Evolutionary conservation across 2,888 invertebrate species (phyloP), one percentile per base, ranked within the genome.

Genomic region (Caenorhabditis sp.): DNA sequence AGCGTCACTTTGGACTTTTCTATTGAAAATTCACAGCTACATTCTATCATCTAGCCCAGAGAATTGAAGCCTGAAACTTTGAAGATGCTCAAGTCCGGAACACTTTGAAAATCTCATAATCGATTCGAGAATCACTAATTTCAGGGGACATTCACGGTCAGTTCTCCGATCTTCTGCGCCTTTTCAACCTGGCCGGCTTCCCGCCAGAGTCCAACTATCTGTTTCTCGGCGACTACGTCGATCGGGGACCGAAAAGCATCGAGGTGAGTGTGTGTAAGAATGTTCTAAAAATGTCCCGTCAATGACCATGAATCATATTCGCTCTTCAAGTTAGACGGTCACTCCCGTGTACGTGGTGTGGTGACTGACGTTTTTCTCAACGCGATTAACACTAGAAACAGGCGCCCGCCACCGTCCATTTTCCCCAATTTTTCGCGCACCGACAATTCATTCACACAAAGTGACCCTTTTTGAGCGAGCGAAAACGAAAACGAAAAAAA

Each of bases 131-230:
- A 22, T 15, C 32, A 15, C 32, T 24, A 11, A 39, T 22, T 78
- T 6, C 77, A 83, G 87, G 87, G 56, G 87, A 87, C 70, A 85
- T 87, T 35, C 87, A 87, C 66, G 87, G 87, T 15, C 87, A 87
- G 56, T 87, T 78, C 76, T 68, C 83, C 9, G 83, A 84, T 55
- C 79, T 84, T 17, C 74, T 84, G 35, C 76, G 84, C 13, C 76
- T 84, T 2, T 84, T 84, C 80, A 77, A 77, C 20, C 76, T 84
- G 13, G 77, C 80, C 70, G 84, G 84, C 17, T 84, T 76, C 43
- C 84, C 84, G 22, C 84, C 84, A 59, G 83, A 83, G 52, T 79
- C 81, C 24, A 83, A 83, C 63, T 84, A 83, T 65, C 77, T 84
- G 30, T 84, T 84, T 61, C 80, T 84, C 39, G 84, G 84, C 13